Base-by-base conservation (phyloP, 2,113 vertebrate species). In the Columba livia region DNA sequence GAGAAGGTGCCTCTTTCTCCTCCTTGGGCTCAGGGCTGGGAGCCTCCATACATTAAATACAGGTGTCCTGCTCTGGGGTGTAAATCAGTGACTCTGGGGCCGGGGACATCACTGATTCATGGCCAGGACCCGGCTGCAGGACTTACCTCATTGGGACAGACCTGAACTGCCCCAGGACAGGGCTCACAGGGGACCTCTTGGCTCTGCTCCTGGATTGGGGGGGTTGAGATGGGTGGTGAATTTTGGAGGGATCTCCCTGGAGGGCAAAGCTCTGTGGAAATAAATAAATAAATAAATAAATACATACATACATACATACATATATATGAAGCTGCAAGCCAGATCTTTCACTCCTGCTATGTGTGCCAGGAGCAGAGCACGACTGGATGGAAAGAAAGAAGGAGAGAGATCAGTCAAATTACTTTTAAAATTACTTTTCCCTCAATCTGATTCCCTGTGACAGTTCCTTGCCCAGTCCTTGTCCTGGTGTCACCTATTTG, bases 221-320 rank as follows among this genome's bases (percentile, higher is more conserved):
- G 7, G 42, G 16, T n/a, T 54, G 34, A 65, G 72, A n/a, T 0
- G 1, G n/a, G 6, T 1, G 1, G 38, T 31, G 44, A 57, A 38
- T 60, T 82, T 58, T 28, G 23, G n/a, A 78, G 47, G 42, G 19
- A 34, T 70, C 10, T 66, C 54, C 47, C 40, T 47, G 19, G 17
- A 66, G 47, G 24, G 31, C 48, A 91, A 81, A 81, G 38, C 23
- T 48, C 50, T 54, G 48, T 0, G 0, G 16, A 28, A 56, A 10
- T n/a, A n/a, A n/a, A n/a, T n/a, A n/a, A n/a, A 2, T 6, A 32
- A 42, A 3, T 12, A 36, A 31, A 23, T 28, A 31, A 38, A n/a
- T 38, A 38, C 11, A 38, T 38, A 38, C 38, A 38, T 38, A 38
- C 38, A 38, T 38, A 38, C 38, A 38, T 38, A 38, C 29, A 72